Evolutionary conservation across 2,888 invertebrate species (phyloP).

Genomic region (Folsomia manolachei): DNA sequence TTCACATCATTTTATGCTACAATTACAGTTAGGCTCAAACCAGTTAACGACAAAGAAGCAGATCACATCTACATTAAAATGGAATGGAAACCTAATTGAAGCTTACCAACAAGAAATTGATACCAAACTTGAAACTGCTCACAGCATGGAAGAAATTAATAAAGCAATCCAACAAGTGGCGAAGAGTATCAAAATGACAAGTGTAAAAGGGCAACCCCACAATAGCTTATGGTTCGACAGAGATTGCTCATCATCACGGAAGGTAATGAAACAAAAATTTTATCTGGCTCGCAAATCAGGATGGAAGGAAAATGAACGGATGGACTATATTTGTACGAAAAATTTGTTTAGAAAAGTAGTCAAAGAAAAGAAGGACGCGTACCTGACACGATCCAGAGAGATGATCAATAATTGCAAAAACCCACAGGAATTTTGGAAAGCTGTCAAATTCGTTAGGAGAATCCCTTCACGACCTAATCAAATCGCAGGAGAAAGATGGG

Average conservation of each 20-base stretch:
- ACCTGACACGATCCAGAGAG: not conserved
- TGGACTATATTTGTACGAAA: not conserved
- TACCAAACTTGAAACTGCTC: not conserved
- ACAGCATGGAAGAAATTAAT: not conserved
- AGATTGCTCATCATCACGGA: not conserved
- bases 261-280: not conserved
- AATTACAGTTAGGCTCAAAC: not conserved
- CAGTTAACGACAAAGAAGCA: not conserved
- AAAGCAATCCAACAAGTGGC: not conserved
- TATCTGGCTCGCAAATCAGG: not conserved
- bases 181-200: not conserved
- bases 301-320: not conserved
- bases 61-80: not conserved
- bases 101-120: not conserved
- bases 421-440: slow-evolving; percentile 6
- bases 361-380: not conserved
- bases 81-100: not conserved
- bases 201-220: not conserved
- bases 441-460: not conserved
- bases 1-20: slow-evolving; percentile 6
- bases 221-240: slow-evolving; percentile 13
- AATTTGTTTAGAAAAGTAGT: not conserved
- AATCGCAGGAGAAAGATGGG: slow-evolving; percentile 7
- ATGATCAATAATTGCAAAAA: slow-evolving; percentile 4
- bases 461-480: not conserved